Evolutionary conservation across 2,888 invertebrate genomes (phyloP).

Genomic region (Cheilosia scutellata): DNA sequence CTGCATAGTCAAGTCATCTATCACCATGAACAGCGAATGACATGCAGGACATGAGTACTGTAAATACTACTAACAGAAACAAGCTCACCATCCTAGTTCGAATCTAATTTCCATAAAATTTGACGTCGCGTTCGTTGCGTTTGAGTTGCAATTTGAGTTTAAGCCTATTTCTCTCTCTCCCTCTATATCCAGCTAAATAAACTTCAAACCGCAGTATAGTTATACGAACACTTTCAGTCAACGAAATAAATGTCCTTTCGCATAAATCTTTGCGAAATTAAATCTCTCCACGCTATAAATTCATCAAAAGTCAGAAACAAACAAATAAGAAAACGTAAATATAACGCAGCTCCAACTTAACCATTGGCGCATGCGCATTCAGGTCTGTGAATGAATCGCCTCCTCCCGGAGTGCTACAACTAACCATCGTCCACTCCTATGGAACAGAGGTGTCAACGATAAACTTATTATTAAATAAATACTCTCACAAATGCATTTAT

Average conservation of each 20-base stretch:
- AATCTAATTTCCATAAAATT: conserved; percentile 55
- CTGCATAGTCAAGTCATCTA: conserved; percentile 24
- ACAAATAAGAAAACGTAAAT: conserved; percentile 35
- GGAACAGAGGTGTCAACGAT: conserved; percentile 72
- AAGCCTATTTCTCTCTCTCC: not conserved
- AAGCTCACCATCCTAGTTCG: conserved; percentile 54
- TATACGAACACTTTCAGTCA: conserved; percentile 49
- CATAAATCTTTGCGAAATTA: conserved; percentile 75
- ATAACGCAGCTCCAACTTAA: conserved; percentile 33
- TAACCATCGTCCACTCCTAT: conserved; percentile 11
- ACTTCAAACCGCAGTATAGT: conserved; percentile 17
- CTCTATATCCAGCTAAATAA: conserved; percentile 4
- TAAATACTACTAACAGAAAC: conserved; percentile 64
- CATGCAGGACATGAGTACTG: conserved; percentile 61
- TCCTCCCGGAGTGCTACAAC: conserved; percentile 44
- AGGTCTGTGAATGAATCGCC: conserved; percentile 69
- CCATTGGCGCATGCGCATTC: conserved; percentile 72
- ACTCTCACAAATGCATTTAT: conserved; percentile 76
- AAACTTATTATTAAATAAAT: conserved; percentile 76
- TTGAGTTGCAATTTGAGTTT: not conserved
- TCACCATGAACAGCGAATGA: conserved; percentile 58
- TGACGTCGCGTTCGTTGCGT: conserved; percentile 32
- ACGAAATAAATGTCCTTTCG: conserved; percentile 73
- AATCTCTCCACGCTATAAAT: conserved; percentile 69
- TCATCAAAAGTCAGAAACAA: conserved; percentile 69